A percentile compares a stretch with the other conserved stretches of the same genome.
phyloP scores from a whole-genome alignment of 2,797 vertebrate genomes.

The Mionectes olivaceus region DNA sequence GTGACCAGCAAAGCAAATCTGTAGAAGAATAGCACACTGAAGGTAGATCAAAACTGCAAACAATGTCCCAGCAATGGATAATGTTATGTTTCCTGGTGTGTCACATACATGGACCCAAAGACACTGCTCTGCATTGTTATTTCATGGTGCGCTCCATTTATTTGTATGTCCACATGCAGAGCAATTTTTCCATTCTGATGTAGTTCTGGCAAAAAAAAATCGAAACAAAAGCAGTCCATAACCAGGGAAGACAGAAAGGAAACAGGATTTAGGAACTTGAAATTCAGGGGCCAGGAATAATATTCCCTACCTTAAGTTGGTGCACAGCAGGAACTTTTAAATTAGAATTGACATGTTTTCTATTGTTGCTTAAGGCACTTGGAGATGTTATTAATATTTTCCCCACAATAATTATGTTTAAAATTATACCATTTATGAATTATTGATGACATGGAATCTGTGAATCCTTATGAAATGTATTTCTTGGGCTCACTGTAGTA shows the following conservation, averaged over 20 bases:
- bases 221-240: not conserved
- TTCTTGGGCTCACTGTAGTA: not conserved
- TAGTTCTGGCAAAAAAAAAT: not conserved
- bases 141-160: rapidly evolving
- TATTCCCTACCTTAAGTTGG: not conserved
- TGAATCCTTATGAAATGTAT: not conserved
- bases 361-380: not conserved
- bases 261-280: not conserved
- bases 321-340: not conserved
- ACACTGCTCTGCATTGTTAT: not conserved
- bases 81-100: rapidly evolving
- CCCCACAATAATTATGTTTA: not conserved
- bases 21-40: not conserved
- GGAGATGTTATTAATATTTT: not conserved
- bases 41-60: not conserved
- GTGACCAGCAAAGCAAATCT: not conserved
- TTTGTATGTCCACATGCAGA: not conserved
- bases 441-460: not conserved
- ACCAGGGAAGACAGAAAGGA: not conserved
- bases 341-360: not conserved
- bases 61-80: not conserved
- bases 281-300: not conserved
- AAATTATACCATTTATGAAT: not conserved
- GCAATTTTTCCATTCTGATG: not conserved
- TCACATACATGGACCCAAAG: too few relatives aligned